phyloP scores from a whole-genome alignment of 2,797 vertebrate genomes.

The Aselliscus stoliczkanus region DNA sequence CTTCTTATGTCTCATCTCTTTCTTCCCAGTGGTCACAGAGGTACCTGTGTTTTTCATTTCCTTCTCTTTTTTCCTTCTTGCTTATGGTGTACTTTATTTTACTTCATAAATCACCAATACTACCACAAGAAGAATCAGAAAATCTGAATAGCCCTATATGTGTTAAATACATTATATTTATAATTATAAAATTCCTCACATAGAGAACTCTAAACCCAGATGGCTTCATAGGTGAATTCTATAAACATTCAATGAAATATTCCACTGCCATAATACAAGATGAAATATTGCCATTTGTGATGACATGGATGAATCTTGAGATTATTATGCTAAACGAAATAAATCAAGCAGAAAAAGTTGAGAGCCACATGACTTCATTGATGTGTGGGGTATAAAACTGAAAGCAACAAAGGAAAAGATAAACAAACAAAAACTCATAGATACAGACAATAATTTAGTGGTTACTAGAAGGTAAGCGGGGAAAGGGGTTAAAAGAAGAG shows the following conservation, averaged over 20 bases:
- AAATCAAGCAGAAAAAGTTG: too few relatives aligned
- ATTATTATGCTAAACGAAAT: too few relatives aligned
- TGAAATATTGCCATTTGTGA: too few relatives aligned
- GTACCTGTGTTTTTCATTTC: not conserved
- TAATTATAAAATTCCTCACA: not conserved
- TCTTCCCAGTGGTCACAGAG: not conserved
- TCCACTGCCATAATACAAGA: too few relatives aligned
- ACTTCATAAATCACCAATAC: not conserved
- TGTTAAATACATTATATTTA: not conserved
- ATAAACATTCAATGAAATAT: not conserved
- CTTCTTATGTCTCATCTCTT: not conserved
- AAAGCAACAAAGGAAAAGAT: too few relatives aligned
- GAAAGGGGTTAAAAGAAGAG: too few relatives aligned
- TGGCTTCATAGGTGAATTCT: not conserved
- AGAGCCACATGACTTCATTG: too few relatives aligned
- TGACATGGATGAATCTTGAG: too few relatives aligned
- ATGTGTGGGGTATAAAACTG: too few relatives aligned
- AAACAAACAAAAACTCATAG: too few relatives aligned
- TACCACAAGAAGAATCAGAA: not conserved
- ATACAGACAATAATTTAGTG: too few relatives aligned
- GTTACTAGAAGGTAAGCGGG: too few relatives aligned
- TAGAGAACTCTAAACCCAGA: not conserved
- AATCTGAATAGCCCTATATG: not conserved
- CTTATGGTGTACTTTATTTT: not conserved
- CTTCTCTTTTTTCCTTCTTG: not conserved